Conservation (phyloP, 92 coral and sea anemone genomes). For the Umimayanthus kanabou region DNA sequence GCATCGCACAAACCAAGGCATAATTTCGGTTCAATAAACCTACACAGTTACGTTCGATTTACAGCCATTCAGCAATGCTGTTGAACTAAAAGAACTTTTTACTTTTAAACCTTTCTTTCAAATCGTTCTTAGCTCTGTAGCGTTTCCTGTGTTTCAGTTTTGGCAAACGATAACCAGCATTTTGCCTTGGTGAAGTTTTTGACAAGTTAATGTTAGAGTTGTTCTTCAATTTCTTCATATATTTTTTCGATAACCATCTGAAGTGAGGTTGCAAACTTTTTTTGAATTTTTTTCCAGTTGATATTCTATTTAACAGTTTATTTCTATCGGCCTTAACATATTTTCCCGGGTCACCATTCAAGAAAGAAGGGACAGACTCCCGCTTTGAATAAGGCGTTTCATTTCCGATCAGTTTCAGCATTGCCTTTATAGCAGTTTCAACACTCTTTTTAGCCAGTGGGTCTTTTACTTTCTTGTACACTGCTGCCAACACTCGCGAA, state of each 20-base stretch:
- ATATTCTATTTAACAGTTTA: background rate
- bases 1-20: background rate
- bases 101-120: background rate
- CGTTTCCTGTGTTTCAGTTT: background rate
- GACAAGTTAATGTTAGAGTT: background rate
- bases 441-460: constrained; percentile 92
- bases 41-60: background rate
- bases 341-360: background rate
- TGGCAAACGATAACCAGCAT: background rate
- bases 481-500: constrained; percentile 86
- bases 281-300: background rate
- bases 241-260: background rate
- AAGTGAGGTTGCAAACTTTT: background rate
- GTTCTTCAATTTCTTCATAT: background rate
- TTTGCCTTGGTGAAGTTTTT: background rate
- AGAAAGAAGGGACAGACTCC: constrained; percentile 53
- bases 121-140: background rate
- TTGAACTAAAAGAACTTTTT: background rate
- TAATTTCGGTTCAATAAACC: background rate
- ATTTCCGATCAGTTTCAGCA: constrained; percentile 72
- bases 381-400: constrained; percentile 58
- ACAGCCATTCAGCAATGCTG: background rate
- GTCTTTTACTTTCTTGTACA: constrained; percentile 84
- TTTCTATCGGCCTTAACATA: background rate
- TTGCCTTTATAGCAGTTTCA: constrained; percentile 92